phyloP scores from a whole-genome alignment of 2,888 invertebrate genomes.

The Pyrochroa serraticornis region DNA sequence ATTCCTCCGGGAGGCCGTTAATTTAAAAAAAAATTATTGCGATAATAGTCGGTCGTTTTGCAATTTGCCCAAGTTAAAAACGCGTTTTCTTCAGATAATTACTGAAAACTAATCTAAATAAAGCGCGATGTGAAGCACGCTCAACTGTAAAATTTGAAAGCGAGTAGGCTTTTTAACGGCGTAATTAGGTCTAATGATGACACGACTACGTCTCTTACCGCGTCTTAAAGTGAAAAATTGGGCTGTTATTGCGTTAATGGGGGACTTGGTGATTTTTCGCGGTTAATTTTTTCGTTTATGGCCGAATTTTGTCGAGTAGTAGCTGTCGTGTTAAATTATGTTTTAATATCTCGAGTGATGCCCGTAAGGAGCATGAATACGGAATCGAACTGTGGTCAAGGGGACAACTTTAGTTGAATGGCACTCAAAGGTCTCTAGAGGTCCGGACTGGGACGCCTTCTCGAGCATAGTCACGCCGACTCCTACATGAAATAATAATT shows the following conservation, averaged over 20 bases:
- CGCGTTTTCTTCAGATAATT: no score
- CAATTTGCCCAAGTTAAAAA: background rate
- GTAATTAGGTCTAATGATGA: slow-evolving; percentile 13
- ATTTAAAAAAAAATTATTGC: background rate
- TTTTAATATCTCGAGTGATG: no score
- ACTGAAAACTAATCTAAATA: background rate
- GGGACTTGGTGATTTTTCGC: background rate
- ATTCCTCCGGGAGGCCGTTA: background rate
- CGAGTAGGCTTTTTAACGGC: slow-evolving; percentile 15
- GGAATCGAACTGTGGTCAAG: slow-evolving; percentile 38
- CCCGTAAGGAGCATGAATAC: slow-evolving; percentile 24
- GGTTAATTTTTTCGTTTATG: background rate
- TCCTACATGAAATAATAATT: slow-evolving; percentile 45
- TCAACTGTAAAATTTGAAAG: slow-evolving; percentile 11
- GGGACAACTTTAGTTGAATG: slow-evolving; percentile 40
- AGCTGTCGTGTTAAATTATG: no score
- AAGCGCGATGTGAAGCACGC: background rate
- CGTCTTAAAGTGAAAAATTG: slow-evolving; percentile 4
- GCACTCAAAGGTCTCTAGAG: slow-evolving; percentile 35
- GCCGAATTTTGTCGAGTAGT: no score
- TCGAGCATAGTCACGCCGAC: slow-evolving; percentile 30
- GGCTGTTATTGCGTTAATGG: background rate
- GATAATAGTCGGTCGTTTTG: no score
- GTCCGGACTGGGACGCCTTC: slow-evolving; percentile 23
- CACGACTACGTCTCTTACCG: slow-evolving; percentile 1